Evolutionary conservation across 64 coral and sea anemone genomes (phyloP), one percentile per base, ranked within the genome.

Genomic region (Hydrozoanthus tunicans): DNA sequence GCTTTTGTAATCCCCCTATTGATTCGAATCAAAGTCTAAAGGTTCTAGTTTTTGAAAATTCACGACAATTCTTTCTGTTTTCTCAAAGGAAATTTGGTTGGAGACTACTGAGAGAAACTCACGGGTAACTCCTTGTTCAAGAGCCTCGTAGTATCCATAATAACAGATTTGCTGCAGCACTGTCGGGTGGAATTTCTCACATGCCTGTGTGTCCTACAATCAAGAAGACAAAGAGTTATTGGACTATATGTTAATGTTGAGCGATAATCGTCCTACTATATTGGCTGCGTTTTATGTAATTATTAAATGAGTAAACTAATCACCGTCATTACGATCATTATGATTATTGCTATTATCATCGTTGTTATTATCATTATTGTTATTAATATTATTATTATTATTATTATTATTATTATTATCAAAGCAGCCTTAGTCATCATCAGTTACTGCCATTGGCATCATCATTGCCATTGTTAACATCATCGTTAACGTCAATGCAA

Each of bases 101-200:
- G 17, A 72, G 2, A 24, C 7, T 17, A 23, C 6, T 57, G 66
- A 14, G 6, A 62, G n/a, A 1, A 26, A 80, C 92, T 93, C 78
- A 96, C 95, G 56, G 17, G 86, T 92, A 17, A 91, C 78, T 65
- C 89, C 92, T 69, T 89, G 83, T 43, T 96, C 95, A 17, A 96
- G 78, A 53, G 93, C 89, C 15, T 93, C 66, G 70, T 94, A 96
- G 62, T 82, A 96, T 0, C 69, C 92, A 85, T 96, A 96, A 11
- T 91, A 93, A 90, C 92, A 94, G 51, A 96, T 91, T 24, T 96
- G 89, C 56, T 78, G 92, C 54, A 96, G 59, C 27, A 96, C 95
- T 17, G 77, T 71, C 0, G 83, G 63, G 20, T 96, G 89, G 56
- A 96, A 91, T 77, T 73, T 78, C 61, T 96, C 90, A 63, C 94